Percentiles rank a stretch among this genome's conserved stretches.
Conservation (phyloP, 2,888 invertebrate genomes). For the Oxyscelio sp. region DNA sequence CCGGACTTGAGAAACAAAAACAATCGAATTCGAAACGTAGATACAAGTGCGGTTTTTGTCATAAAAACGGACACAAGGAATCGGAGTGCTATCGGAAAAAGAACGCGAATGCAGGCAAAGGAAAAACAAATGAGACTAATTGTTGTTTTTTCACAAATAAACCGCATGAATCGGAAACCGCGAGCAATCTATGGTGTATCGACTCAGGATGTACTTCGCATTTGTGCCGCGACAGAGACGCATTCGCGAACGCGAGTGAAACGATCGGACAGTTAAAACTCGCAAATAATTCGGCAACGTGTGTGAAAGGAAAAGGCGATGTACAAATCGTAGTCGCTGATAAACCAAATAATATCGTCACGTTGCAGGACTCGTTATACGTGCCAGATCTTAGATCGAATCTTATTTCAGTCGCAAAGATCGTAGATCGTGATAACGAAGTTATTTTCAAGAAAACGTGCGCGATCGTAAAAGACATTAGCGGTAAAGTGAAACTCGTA, state of each 20-base stretch:
- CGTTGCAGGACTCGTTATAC: conserved; percentile 25
- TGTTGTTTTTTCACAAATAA: not conserved
- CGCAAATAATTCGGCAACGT: conserved; percentile 10
- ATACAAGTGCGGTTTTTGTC: conserved; percentile 23
- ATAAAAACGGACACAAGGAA: conserved; percentile 25
- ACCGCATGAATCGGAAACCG: not conserved
- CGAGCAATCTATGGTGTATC: conserved; percentile 27
- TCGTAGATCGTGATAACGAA: conserved; percentile 12
- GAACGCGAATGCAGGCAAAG: too few species aligned
- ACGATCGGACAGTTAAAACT: not conserved
- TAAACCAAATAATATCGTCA: not conserved
- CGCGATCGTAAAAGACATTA: not conserved
- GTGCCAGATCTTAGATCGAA: conserved; percentile 27
- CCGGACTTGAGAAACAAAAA: conserved; percentile 13
- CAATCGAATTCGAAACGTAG: conserved; percentile 60
- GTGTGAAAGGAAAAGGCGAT: conserved; percentile 21
- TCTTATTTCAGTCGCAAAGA: conserved; percentile 33
- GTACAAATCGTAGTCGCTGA: conserved; percentile 2
- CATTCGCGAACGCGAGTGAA: not conserved
- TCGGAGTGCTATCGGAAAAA: not conserved
- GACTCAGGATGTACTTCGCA: conserved; percentile 67
- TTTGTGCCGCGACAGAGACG: conserved; percentile 41
- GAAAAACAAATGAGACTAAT: too few species aligned
- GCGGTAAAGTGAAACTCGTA: not conserved
- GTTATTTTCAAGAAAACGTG: too few species aligned